phyloP scores from a whole-genome alignment of 2,888 invertebrate genomes.

The Tipula helvola region DNA sequence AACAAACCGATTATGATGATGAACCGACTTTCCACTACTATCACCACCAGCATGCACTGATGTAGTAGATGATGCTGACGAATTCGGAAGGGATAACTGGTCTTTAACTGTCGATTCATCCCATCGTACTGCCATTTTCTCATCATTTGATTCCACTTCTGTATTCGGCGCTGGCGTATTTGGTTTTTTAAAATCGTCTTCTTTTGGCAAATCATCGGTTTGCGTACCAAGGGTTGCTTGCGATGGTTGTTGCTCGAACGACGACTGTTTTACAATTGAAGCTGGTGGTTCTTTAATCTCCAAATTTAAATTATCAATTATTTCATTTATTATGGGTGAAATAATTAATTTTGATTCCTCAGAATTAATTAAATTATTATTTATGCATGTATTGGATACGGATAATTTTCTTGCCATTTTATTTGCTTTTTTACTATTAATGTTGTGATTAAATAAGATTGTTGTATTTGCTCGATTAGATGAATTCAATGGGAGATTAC shows the following conservation, averaged over 20 bases:
- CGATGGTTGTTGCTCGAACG: neutral
- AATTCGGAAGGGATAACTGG: neutral
- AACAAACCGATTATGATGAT: constrained; percentile 21
- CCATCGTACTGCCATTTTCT: neutral
- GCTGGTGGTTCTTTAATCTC: neutral
- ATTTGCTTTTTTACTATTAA: neutral
- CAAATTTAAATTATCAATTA: neutral
- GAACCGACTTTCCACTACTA: constrained; percentile 15
- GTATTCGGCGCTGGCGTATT: neutral
- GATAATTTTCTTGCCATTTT: neutral
- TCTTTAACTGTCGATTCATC: neutral
- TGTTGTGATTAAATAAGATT: neutral
- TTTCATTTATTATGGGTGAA: neutral
- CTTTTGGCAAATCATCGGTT: neutral
- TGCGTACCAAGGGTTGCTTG: neutral
- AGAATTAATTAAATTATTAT: neutral
- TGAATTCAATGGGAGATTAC: neutral
- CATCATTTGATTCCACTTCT: neutral
- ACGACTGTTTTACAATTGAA: neutral
- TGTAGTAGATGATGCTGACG: neutral
- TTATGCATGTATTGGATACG: neutral
- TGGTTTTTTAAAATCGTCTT: neutral
- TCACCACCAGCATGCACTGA: constrained; percentile 18
- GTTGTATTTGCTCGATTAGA: neutral
- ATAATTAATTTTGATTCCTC: neutral